Evolutionary conservation across 2,888 invertebrate species (phyloP).

Genomic region (Noctuana brunneofusca): DNA sequence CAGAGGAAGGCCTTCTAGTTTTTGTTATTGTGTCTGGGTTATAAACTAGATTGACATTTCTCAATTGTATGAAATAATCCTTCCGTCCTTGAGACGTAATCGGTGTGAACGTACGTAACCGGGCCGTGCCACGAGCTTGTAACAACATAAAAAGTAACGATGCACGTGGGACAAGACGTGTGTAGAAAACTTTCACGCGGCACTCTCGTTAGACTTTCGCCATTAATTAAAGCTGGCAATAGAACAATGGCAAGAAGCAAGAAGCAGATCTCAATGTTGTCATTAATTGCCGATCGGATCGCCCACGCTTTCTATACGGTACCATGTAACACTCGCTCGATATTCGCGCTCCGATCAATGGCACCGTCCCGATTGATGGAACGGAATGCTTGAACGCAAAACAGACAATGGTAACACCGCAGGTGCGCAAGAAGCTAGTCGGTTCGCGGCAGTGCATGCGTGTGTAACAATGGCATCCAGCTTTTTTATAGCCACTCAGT

Average conservation of each 20-base stretch:
- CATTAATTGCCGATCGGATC: conserved; percentile 76
- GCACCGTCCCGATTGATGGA: conserved; percentile 28
- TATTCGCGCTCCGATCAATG: conserved; percentile 20
- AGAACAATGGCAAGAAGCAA: conserved; percentile 75
- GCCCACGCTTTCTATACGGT: conserved; percentile 76
- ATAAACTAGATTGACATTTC: neutral
- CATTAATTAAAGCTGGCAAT: conserved; percentile 74
- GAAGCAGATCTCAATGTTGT: conserved; percentile 73
- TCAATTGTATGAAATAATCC: conserved; percentile 21
- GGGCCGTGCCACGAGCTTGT: neutral
- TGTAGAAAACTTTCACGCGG: conserved; percentile 69
- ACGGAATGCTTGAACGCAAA: conserved; percentile 21
- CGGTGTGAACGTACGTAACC: conserved; percentile 36
- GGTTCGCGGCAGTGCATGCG: conserved; percentile 29
- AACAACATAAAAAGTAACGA: conserved; percentile 49
- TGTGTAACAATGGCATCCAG: conserved; percentile 27
- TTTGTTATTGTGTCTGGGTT: neutral
- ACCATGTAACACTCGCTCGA: conserved; percentile 41
- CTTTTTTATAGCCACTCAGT: conserved; percentile 25
- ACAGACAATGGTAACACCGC: conserved; percentile 30
- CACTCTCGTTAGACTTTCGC: conserved; percentile 79
- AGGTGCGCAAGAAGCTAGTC: conserved; percentile 34
- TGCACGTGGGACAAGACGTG: conserved; percentile 58
- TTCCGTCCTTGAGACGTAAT: conserved; percentile 41
- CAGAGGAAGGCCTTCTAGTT: neutral